A percentile compares a stretch with the other conserved stretches of the same genome.
These are phyloP conservation scores for Chelonia mydas DNA, from an alignment of 2,797 vertebrate species.

Conservation along the genomic window DNA sequence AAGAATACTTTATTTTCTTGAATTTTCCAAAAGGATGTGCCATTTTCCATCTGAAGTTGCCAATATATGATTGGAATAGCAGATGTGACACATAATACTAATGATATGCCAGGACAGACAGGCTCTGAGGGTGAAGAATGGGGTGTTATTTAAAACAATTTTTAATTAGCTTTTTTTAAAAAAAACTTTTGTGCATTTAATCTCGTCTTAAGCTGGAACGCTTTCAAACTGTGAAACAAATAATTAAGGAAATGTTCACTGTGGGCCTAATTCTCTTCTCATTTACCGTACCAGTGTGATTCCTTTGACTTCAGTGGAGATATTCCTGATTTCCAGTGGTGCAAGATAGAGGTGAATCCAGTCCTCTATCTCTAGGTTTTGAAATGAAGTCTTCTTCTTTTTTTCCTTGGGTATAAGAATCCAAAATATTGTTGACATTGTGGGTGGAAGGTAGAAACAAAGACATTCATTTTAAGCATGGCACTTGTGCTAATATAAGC, in stretches of 20 bases:
- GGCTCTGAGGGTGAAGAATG: background rate
- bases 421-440: background rate
- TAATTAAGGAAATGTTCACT: background rate
- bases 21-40: background rate
- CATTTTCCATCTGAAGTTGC: conserved; percentile 13
- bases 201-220: background rate
- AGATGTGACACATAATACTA: background rate
- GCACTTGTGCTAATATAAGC: background rate
- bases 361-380: background rate
- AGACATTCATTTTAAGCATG: background rate
- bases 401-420: background rate
- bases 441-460: background rate
- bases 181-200: background rate
- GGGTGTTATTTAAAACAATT: background rate
- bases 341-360: background rate
- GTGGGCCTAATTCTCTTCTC: background rate
- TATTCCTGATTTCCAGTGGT: background rate
- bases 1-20: background rate
- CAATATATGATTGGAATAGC: background rate
- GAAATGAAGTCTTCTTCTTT: background rate
- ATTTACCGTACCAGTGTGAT: background rate
- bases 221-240: background rate
- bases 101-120: background rate
- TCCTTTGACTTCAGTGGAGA: background rate
- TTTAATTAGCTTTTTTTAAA: background rate